Evolutionary conservation across 2,888 invertebrate genomes (phyloP).

Genomic region (Sinopyrophorus schimmeli): DNA sequence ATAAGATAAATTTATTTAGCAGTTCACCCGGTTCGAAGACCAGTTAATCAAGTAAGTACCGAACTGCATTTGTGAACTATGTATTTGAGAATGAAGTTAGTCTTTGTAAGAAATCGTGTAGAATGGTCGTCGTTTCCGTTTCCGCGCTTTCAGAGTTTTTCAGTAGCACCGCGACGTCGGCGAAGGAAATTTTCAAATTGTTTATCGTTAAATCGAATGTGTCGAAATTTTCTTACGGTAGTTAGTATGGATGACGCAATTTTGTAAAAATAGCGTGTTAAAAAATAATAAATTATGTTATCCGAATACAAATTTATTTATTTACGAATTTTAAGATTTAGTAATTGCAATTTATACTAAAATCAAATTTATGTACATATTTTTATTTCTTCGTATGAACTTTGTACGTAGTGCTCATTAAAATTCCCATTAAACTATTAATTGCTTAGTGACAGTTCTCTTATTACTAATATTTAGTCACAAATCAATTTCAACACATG

Average conservation of each 20-base stretch:
- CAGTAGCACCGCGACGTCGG: constrained; percentile 10
- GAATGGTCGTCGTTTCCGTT: constrained; percentile 26
- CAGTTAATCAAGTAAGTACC: constrained; percentile 34
- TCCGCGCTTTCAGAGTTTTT: constrained; percentile 15
- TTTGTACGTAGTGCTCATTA: constrained; percentile 6
- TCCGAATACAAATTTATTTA: not conserved
- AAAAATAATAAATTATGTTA: constrained; percentile 6
- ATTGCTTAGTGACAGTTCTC: constrained; percentile 13
- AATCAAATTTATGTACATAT: not conserved
- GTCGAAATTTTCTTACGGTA: constrained; percentile 4
- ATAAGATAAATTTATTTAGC: constrained; percentile 39
- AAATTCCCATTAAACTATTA: constrained; percentile 12
- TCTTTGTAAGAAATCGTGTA: constrained; percentile 28
- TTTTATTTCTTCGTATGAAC: not conserved
- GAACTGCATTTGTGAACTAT: constrained; percentile 31
- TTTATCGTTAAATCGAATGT: constrained; percentile 6
- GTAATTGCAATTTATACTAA: not conserved
- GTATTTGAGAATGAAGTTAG: constrained; percentile 31
- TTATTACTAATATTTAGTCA: constrained; percentile 8
- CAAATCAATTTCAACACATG: too few relatives aligned
- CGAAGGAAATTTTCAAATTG: constrained; percentile 18
- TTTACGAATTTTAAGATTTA: not conserved
- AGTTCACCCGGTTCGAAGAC: constrained; percentile 39
- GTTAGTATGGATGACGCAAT: constrained; percentile 8
- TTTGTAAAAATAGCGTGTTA: constrained; percentile 1